Evolutionary conservation across 2,888 invertebrate genomes (phyloP).

Genomic region (Villa cingulata): DNA sequence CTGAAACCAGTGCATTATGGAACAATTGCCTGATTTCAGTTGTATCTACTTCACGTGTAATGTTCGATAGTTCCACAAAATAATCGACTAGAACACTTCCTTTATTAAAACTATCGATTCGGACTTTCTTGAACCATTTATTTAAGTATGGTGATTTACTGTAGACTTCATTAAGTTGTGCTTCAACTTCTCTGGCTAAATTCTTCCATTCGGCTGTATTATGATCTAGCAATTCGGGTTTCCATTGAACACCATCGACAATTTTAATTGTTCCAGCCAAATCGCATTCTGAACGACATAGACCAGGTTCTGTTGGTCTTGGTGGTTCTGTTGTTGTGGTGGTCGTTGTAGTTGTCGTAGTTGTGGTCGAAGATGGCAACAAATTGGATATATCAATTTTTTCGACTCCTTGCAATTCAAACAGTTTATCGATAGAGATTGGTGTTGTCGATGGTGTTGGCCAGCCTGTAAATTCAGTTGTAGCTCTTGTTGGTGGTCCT

Average conservation of each 20-base stretch:
- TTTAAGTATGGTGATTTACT: conserved; percentile 57
- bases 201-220: conserved; percentile 79
- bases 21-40: conserved; percentile 55
- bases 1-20: conserved; percentile 40
- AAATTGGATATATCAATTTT: conserved; percentile 41
- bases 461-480: conserved; percentile 86
- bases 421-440: conserved; percentile 65
- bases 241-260: conserved; percentile 68
- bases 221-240: conserved; percentile 71
- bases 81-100: conserved; percentile 83
- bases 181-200: conserved; percentile 65
- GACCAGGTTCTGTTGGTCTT: conserved; percentile 61
- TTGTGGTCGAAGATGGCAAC: conserved; percentile 33
- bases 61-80: conserved; percentile 66
- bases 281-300: conserved; percentile 66
- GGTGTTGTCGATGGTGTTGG: conserved; percentile 78
- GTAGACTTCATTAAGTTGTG: conserved; percentile 72
- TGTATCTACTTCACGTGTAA: conserved; percentile 54
- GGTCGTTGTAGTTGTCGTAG: conserved; percentile 45
- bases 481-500: conserved; percentile 72
- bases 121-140: conserved; percentile 72
- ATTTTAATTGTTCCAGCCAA: conserved; percentile 76
- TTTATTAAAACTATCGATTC: conserved; percentile 76
- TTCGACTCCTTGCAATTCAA: conserved; percentile 51
- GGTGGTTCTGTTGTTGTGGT: conserved; percentile 58